Conservation (phyloP, 2,113 vertebrate species). For the Serranochromis macrocephalus region DNA sequence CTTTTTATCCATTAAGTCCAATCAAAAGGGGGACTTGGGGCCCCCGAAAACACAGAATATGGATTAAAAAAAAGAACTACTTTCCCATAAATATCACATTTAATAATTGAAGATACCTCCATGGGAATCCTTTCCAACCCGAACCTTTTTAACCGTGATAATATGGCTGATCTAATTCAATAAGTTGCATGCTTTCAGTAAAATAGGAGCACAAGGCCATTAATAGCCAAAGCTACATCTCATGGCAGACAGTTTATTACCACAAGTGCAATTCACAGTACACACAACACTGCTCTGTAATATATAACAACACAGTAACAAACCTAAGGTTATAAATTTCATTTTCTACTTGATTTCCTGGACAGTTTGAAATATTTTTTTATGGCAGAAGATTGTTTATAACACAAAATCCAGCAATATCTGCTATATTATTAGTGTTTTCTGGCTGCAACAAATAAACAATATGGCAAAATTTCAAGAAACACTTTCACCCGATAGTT, state of each 20-base stretch:
- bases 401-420: neutral
- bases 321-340: neutral
- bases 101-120: neutral
- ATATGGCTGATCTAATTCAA: neutral
- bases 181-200: neutral
- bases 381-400: neutral
- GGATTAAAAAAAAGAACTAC: rapidly evolving
- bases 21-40: neutral
- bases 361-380: neutral
- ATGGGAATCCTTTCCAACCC: neutral
- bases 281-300: neutral
- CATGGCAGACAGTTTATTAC: neutral
- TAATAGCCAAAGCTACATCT: neutral
- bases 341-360: neutral
- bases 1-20: neutral
- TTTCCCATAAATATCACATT: neutral
- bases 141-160: neutral
- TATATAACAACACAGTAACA: neutral
- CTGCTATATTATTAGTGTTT: neutral
- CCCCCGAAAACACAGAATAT: neutral
- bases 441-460: neutral
- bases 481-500: neutral
- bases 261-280: neutral
- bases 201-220: neutral
- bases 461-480: neutral